phyloP scores from a whole-genome alignment of 2,888 invertebrate genomes.

The Adelphocoris suturalis region DNA sequence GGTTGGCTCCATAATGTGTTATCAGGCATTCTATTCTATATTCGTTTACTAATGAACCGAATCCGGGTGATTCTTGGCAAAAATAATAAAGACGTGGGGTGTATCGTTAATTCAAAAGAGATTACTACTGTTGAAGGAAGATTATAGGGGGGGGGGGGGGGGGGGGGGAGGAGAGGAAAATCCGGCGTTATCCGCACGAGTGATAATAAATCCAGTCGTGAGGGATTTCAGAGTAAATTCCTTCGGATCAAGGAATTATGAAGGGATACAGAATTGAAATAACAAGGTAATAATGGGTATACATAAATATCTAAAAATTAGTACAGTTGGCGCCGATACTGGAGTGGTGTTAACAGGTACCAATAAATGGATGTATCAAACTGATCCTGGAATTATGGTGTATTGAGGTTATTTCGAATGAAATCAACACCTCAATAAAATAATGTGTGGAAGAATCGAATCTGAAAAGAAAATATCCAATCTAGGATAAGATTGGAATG shows the following conservation, averaged over 20 bases:
- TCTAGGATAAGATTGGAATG: no score
- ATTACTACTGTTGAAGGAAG: background rate
- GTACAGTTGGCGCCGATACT: background rate
- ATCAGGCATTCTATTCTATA: background rate
- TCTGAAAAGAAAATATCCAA: no score
- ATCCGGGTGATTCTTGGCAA: background rate
- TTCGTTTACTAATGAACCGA: background rate
- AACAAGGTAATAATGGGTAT: background rate
- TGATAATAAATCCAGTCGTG: constrained; percentile 14
- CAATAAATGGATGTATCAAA: no score
- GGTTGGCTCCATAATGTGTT: background rate
- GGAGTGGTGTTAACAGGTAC: background rate
- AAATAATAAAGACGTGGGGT: background rate
- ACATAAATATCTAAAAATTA: background rate
- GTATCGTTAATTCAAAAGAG: background rate
- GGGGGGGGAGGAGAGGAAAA: background rate
- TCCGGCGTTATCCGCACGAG: background rate
- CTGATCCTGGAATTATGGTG: no score
- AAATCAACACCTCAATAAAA: no score
- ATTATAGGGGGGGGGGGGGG: background rate
- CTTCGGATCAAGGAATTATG: background rate
- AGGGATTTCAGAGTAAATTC: background rate
- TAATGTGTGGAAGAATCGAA: no score
- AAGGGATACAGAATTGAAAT: background rate
- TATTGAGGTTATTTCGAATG: no score